phyloP scores from a whole-genome alignment of 1,140 invertebrate species.

The Calosoma granatense region DNA sequence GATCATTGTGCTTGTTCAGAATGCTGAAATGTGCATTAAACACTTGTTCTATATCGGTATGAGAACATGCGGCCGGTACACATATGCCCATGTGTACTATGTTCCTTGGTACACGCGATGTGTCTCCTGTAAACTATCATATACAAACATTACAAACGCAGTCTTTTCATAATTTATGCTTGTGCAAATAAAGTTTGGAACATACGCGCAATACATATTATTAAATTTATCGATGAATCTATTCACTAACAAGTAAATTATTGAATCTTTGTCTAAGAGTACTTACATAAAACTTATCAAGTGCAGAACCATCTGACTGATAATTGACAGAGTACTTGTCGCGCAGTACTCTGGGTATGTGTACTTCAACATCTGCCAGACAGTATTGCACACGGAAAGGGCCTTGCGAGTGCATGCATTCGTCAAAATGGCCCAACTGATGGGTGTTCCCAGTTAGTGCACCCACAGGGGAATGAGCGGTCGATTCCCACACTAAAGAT shows the following conservation, averaged over 20 bases:
- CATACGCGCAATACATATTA: background rate
- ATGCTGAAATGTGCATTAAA: constrained; percentile 35
- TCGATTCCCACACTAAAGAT: constrained; percentile 47
- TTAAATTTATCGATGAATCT: background rate
- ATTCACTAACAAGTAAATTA: no score
- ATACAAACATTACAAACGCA: constrained; percentile 17
- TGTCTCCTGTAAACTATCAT: constrained; percentile 23
- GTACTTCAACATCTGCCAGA: constrained; percentile 35
- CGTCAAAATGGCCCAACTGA: constrained; percentile 52
- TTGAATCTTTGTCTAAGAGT: background rate
- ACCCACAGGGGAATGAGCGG: constrained; percentile 46
- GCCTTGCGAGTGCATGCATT: constrained; percentile 40
- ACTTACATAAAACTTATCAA: constrained; percentile 43
- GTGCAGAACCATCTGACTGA: constrained; percentile 37
- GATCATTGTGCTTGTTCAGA: constrained; percentile 33
- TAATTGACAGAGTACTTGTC: constrained; percentile 32
- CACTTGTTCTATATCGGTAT: constrained; percentile 35
- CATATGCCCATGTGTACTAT: constrained; percentile 42
- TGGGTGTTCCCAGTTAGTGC: constrained; percentile 43
- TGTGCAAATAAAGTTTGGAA: background rate
- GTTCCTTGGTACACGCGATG: constrained; percentile 34
- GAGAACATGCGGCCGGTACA: constrained; percentile 39
- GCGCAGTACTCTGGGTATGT: constrained; percentile 31
- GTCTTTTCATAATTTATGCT: background rate
- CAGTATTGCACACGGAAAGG: constrained; percentile 44